phyloP scores from a whole-genome alignment of 2,113 vertebrate species.

The Panthera leo region DNA sequence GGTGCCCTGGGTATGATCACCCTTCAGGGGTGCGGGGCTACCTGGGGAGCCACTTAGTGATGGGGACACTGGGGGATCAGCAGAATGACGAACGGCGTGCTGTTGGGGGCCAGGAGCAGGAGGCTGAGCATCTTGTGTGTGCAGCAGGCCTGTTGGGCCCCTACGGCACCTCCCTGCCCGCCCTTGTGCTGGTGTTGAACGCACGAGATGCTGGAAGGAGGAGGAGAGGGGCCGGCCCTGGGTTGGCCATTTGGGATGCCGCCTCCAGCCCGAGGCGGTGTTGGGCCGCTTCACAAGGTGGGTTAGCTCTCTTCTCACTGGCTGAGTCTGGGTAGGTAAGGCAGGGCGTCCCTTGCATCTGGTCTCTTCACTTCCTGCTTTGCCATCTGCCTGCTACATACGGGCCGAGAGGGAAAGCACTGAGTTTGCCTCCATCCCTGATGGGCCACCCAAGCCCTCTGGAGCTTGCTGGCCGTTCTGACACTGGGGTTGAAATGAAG shows the following conservation, averaged over 20 bases:
- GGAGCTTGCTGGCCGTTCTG: neutral
- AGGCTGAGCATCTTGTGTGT: neutral
- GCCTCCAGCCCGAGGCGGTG: neutral
- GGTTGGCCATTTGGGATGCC: neutral
- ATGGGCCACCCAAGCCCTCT: neutral
- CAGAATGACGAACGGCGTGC: neutral
- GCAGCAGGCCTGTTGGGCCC: neutral
- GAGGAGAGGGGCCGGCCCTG: neutral
- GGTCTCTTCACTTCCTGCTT: neutral
- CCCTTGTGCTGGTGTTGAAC: neutral
- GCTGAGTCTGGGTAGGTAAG: neutral
- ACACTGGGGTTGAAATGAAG: neutral
- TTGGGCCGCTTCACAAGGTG: neutral
- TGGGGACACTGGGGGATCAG: neutral
- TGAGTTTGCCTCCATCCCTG: neutral
- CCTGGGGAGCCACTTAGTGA: neutral
- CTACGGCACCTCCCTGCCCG: neutral
- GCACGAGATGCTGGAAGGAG: neutral
- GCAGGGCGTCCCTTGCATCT: neutral
- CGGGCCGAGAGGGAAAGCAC: neutral
- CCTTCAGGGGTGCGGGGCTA: neutral
- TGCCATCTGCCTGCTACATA: neutral
- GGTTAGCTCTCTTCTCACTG: neutral
- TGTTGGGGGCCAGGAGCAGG: neutral
- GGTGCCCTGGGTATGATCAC: neutral